Evolutionary conservation across 2,888 invertebrate genomes (phyloP).

Genomic region (Biston stratarius): DNA sequence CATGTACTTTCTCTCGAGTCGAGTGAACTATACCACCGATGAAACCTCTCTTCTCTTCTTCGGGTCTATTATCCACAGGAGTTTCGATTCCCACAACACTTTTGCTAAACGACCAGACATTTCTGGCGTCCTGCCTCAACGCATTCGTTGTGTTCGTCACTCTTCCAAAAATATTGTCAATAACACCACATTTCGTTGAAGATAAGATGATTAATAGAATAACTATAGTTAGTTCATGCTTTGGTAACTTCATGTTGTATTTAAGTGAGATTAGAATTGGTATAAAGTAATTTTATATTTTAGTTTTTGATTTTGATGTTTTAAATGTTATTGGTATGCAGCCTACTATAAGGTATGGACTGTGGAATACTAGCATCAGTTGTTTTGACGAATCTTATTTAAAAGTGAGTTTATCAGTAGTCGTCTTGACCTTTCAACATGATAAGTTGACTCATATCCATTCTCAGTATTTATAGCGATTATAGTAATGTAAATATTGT

Average conservation of each 20-base stretch:
- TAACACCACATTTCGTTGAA: constrained; percentile 43
- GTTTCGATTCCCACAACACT: constrained; percentile 42
- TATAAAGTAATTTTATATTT: too few relatives aligned
- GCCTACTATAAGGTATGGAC: background rate
- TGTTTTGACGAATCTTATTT: constrained; percentile 16
- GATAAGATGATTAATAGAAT: constrained; percentile 39
- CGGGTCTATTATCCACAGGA: constrained; percentile 20
- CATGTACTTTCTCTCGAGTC: constrained; percentile 44
- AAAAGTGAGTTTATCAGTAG: constrained; percentile 23
- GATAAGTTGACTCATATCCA: constrained; percentile 6
- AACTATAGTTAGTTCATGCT: constrained; percentile 27
- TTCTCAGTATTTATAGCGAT: constrained; percentile 2
- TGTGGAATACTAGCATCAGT: constrained; percentile 11
- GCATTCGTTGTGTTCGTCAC: constrained; percentile 48
- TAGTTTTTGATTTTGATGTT: background rate
- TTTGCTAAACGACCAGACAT: constrained; percentile 45
- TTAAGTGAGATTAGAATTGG: background rate
- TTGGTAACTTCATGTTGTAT: constrained; percentile 43
- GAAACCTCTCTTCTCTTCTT: constrained; percentile 31
- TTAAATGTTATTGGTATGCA: background rate
- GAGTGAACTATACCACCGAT: constrained; percentile 48
- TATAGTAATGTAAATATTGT: background rate
- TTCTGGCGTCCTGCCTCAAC: constrained; percentile 42
- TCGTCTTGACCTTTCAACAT: constrained; percentile 27
- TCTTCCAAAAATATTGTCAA: constrained; percentile 44